phyloP scores from a whole-genome alignment of 1,140 invertebrate species.

The Drosophila sproati region DNA sequence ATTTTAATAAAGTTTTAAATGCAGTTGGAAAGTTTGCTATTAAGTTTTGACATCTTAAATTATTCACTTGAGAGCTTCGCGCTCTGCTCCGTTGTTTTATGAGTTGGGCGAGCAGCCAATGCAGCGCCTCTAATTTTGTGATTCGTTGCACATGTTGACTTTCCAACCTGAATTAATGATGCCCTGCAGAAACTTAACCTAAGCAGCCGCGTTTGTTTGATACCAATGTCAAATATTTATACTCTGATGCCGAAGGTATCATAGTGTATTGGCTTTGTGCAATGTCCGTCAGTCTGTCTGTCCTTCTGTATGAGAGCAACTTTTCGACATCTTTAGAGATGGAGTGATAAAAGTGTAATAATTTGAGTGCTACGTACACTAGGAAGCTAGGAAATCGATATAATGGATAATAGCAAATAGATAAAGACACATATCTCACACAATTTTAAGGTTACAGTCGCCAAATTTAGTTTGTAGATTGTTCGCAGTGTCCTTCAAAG shows the following conservation, averaged over 20 bases:
- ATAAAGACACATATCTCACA: too few species aligned
- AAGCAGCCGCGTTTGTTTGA: conserved; percentile 18
- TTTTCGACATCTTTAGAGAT: too few species aligned
- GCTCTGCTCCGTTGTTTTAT: conserved; percentile 59
- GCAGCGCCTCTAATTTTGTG: conserved; percentile 34
- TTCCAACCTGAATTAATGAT: conserved; percentile 73
- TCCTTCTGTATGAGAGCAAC: too few species aligned
- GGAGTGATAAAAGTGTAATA: too few species aligned
- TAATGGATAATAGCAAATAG: too few species aligned
- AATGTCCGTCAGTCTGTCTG: too few species aligned
- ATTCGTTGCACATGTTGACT: conserved; percentile 53
- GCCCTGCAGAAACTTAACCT: conserved; percentile 33
- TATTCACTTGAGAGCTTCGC: conserved; percentile 71
- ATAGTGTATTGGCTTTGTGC: not conserved
- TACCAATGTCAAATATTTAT: not conserved
- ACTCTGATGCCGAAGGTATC: not conserved
- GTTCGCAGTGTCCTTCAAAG: too few species aligned
- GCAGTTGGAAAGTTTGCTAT: conserved; percentile 56
- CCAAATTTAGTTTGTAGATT: too few species aligned
- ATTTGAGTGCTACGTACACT: too few species aligned
- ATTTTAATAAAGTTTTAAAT: conserved; percentile 46
- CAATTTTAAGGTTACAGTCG: too few species aligned
- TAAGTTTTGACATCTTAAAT: conserved; percentile 59
- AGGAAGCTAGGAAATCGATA: too few species aligned
- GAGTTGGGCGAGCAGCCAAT: conserved; percentile 42